phyloP scores from a whole-genome alignment of 2,888 invertebrate genomes.

The Eurois occulta region DNA sequence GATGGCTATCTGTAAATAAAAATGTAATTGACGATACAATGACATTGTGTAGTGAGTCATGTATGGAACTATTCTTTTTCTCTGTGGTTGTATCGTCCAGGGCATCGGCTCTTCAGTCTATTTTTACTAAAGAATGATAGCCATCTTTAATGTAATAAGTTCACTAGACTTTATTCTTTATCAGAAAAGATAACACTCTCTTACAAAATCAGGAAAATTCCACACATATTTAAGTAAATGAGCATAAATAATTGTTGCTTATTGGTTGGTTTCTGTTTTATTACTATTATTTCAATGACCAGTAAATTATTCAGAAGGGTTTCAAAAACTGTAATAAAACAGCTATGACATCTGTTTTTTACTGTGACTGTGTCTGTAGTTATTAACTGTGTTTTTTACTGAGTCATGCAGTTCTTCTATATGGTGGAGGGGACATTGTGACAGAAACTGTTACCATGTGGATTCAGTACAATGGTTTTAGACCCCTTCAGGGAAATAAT shows the following conservation, averaged over 20 bases:
- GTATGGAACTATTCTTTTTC: background rate
- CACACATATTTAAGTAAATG: background rate
- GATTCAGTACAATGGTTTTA: background rate
- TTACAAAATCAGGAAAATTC: background rate
- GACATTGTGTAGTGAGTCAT: slow-evolving; percentile 2
- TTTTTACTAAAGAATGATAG: background rate
- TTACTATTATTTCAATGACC: background rate
- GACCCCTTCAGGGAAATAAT: background rate
- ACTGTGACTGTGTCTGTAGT: background rate
- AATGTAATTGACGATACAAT: background rate
- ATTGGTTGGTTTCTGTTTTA: background rate
- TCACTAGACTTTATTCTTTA: background rate
- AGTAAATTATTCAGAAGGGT: background rate
- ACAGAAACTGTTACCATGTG: background rate
- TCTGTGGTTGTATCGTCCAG: background rate
- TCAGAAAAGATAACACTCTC: background rate
- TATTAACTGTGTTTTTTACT: background rate
- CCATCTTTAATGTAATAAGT: too few species aligned
- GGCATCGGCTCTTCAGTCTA: background rate
- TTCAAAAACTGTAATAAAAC: background rate
- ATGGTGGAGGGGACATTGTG: background rate
- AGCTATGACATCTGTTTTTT: background rate
- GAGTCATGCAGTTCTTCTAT: background rate
- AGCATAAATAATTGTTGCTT: background rate
- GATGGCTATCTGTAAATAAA: slow-evolving; percentile 49